These are phyloP conservation scores for Mionectes macconnelli DNA, from an alignment of 2,113 vertebrate genomes.

Conservation along the genomic window DNA sequence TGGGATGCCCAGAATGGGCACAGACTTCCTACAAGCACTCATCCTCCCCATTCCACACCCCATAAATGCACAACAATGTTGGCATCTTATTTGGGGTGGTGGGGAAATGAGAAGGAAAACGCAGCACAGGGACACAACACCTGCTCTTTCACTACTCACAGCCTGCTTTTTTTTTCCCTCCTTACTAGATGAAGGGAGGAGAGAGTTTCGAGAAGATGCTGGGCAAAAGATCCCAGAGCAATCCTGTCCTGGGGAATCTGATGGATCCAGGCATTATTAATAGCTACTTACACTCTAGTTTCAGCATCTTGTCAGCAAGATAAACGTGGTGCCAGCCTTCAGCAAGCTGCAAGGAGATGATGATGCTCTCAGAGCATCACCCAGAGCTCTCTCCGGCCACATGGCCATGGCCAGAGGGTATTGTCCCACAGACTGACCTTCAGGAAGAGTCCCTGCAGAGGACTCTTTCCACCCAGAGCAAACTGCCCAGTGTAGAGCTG, in stretches of 20 bases:
- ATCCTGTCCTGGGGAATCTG: not conserved
- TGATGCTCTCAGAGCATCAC: not conserved
- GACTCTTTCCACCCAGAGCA: not conserved
- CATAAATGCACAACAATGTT: fast-evolving
- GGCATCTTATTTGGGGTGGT: fast-evolving
- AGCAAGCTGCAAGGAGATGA: fast-evolving
- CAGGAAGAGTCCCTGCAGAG: not conserved
- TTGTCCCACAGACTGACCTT: not conserved
- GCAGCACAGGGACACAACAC: not conserved
- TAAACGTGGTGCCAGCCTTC: not conserved
- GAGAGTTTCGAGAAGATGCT: not conserved
- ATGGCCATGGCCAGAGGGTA: not conserved
- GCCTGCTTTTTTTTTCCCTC: not conserved
- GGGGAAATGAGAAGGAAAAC: not conserved
- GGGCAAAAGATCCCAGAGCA: not conserved
- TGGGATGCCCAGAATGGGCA: not conserved
- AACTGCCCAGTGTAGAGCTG: not conserved
- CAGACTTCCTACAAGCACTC: not conserved
- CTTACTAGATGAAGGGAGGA: not conserved
- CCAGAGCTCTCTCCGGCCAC: not conserved
- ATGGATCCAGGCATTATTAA: not conserved
- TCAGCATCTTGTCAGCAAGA: fast-evolving
- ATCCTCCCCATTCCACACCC: not conserved
- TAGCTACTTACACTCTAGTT: fast-evolving
- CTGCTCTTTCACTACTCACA: not conserved